Base-by-base conservation (phyloP, 1,140 invertebrate species). In the Drosophila funebris region DNA sequence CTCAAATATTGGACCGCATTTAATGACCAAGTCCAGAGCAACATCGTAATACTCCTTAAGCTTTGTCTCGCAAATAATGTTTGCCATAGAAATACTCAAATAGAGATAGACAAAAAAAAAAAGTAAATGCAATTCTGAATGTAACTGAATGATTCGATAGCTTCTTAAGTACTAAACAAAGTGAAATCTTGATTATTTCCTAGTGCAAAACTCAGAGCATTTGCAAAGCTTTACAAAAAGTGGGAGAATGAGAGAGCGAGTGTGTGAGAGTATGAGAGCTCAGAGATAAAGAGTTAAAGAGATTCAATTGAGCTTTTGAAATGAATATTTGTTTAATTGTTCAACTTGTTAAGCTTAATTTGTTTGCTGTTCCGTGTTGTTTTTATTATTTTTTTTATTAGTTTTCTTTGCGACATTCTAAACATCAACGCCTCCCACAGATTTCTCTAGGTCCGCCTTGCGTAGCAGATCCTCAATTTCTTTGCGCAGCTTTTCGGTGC, bases 401-500 rank as follows among this genome's bases (percentile, higher is more conserved):
- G n/a, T n/a, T n/a, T 43, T 46, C 37, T 24, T 13, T n/a, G 36
- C 8, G 9, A 41, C 27, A 52, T 29, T 50, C 29, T 70, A 72
- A 56, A 56, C 64, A 37, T 78, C 67, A n/a, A 36, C 75, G n/a
- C 69, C 75, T 14, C 90, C 90, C 29, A 91, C 87, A 4, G 90
- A 79, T 11, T 79, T 76, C 52, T 70, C 71, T 20, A 57, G 24
- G 54, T 91, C 90, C 3, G 81, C 90, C 61, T 83, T 87, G 37
- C 78, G 84, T 22, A 90, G 80, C 27, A 91, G 60, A 36, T 77
- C 39, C 44, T 91, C 85, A 16, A 91, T 82, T 61, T 91, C 89
- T 24, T 75, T 72, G 11, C 89, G 87, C 57, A 91, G 63, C 13
- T 67, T 58, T 14, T 90, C 89, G 5, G 94, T 95, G 33, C 94